Base-by-base conservation (phyloP, 2,888 invertebrate genomes). In the Sisyra terminalis region DNA sequence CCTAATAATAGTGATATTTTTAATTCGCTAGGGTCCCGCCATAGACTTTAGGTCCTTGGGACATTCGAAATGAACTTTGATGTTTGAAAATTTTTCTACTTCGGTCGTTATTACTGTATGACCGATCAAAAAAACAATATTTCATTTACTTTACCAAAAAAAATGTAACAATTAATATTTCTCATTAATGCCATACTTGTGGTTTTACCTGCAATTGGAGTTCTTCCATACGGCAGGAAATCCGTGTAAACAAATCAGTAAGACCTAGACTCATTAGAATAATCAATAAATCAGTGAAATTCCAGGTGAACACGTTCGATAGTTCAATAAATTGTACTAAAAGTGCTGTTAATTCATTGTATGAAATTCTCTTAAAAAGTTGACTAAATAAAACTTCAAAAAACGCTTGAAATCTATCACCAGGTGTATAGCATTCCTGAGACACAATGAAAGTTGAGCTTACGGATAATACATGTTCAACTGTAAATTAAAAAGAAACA, bases 231-330 rank as follows among this genome's bases (percentile, higher is more conserved):
- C 52, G 49, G 32, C 46, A 43, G 29, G 50, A 51, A 36, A 59
- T 52, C 52, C 75, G 73, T 31, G 67, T 65, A 50, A 82, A 83
- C 40, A 75, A 67, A 3, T 74, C 69, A 0, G 76, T 61, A 39
- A 83, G 56, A 0, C 79, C 78, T 54, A 77, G 67, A 56, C 82
- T 79, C 13, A 82, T 64, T 10, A 82, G 55, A 53, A 82, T 81
- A 15, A 83, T 74, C 49, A 82, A 73, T 39, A 81, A 58, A 53
- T 82, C 82, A 57, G 78, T 78, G 46, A 75, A 80, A 53, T 76
- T 82, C 82, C 82, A 83, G 1, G 73, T 63, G 41, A 77, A 73
- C 0, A 82, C 81, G 2, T 74, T 70, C 3, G 75, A 51, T 3
- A 76, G 51, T 48, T 79, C 70, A 42, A 73, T 64, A 37, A 66